Percentiles rank a stretch among this genome's conserved stretches.
Evolutionary conservation across 2,888 invertebrate species (phyloP).

Genomic region (Cyaniris semiargus): DNA sequence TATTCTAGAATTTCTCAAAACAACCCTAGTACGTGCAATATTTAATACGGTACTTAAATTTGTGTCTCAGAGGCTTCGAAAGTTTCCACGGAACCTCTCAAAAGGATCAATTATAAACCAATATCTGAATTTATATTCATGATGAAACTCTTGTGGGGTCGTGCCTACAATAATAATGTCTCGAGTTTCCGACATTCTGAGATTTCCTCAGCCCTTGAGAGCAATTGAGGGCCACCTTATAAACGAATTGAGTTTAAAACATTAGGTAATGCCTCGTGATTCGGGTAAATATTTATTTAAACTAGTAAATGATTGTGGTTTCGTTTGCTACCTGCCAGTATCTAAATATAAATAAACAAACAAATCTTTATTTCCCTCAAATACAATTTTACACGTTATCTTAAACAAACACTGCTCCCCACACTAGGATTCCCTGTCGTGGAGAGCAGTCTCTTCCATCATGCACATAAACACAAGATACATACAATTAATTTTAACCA

Average conservation of each 20-base stretch:
- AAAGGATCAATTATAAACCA: constrained; percentile 4
- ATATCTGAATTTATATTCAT: constrained; percentile 14
- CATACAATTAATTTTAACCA: too few relatives aligned
- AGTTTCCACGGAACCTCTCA: not conserved
- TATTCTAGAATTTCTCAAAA: too few relatives aligned
- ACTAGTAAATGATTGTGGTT: too few relatives aligned
- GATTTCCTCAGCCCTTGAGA: constrained; percentile 7
- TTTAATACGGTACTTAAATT: not conserved
- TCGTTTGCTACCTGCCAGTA: too few relatives aligned
- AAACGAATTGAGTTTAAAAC: constrained; percentile 1
- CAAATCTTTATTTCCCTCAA: too few relatives aligned
- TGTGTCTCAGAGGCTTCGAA: not conserved
- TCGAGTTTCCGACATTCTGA: not conserved
- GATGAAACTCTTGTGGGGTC: not conserved
- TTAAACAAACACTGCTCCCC: too few relatives aligned
- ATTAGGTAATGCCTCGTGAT: not conserved
- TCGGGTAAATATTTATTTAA: too few relatives aligned
- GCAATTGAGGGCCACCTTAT: not conserved
- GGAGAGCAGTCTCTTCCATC: too few relatives aligned
- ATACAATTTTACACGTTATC: too few relatives aligned
- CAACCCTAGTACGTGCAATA: not conserved
- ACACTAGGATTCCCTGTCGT: too few relatives aligned
- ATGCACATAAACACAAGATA: too few relatives aligned
- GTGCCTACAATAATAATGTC: constrained; percentile 7
- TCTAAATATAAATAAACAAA: too few relatives aligned